phyloP scores from a whole-genome alignment of 1,140 invertebrate genomes.

The Pseudomyrmex pallidus region DNA sequence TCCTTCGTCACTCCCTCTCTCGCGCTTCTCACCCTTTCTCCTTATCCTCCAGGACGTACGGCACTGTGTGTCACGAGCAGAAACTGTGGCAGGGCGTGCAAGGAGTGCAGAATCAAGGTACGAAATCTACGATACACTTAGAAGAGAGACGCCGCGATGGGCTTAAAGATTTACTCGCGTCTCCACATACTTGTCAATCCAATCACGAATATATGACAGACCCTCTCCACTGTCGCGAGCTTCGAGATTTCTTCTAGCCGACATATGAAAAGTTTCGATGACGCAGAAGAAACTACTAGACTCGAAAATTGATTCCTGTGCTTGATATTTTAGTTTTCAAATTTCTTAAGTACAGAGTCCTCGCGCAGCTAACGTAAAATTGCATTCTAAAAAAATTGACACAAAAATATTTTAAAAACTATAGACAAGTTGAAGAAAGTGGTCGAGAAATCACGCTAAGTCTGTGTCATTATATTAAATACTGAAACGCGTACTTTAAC shows the following conservation, averaged over 20 bases:
- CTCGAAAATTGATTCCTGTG: background rate
- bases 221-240: constrained; percentile 6
- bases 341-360: background rate
- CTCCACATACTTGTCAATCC: constrained; percentile 55
- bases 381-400: no score
- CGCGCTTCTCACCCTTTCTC: constrained; percentile 27
- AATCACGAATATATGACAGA: constrained; percentile 45
- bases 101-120: constrained; percentile 61
- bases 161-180: constrained; percentile 56
- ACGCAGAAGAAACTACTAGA: background rate
- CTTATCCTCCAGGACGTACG: constrained; percentile 67
- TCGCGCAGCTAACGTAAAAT: no score
- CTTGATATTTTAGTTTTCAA: background rate
- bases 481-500: no score
- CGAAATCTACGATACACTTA: constrained; percentile 57
- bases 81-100: constrained; percentile 68
- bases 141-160: constrained; percentile 7
- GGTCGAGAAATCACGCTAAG: no score
- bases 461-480: no score
- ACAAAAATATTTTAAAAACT: no score
- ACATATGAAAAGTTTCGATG: background rate
- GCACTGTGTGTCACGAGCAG: constrained; percentile 66
- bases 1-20: background rate
- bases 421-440: no score
- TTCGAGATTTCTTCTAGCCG: constrained; percentile 14